Evolutionary conservation across 1,140 invertebrate genomes (phyloP).

Genomic region (Meloidogyne hapla): DNA sequence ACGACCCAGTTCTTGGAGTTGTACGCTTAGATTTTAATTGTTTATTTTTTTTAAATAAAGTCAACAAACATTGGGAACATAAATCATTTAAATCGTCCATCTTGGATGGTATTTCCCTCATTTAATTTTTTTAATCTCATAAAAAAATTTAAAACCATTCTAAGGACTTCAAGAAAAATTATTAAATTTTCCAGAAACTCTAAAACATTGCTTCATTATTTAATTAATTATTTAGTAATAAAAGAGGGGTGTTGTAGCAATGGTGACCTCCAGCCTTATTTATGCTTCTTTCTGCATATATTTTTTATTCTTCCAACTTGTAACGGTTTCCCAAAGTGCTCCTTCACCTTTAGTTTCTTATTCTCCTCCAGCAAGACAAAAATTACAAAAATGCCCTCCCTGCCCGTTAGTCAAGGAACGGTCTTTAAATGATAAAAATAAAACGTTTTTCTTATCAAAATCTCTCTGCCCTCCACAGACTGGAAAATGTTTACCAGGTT

Average conservation of each 20-base stretch:
- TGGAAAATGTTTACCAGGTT: neutral
- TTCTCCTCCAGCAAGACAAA: neutral
- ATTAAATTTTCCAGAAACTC: neutral
- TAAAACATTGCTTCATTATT: too few relatives aligned
- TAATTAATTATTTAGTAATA: neutral
- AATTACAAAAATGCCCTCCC: conserved; percentile 5
- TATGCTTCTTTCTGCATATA: neutral
- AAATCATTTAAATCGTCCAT: neutral
- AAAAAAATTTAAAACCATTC: too few relatives aligned
- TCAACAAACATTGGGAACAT: neutral
- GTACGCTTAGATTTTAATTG: neutral
- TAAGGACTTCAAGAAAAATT: neutral
- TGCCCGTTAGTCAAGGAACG: neutral
- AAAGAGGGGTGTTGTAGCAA: neutral
- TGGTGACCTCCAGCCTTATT: neutral
- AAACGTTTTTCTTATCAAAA: neutral
- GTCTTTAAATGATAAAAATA: neutral
- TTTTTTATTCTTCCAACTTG: neutral
- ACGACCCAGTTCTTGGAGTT: neutral
- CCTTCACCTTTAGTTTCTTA: neutral
- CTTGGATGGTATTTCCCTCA: neutral
- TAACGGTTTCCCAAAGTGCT: neutral
- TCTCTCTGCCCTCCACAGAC: neutral
- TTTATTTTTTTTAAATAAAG: neutral
- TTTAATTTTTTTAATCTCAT: neutral